Conservation (phyloP, 2,113 vertebrate species). For the Toxotes jaculatrix region DNA sequence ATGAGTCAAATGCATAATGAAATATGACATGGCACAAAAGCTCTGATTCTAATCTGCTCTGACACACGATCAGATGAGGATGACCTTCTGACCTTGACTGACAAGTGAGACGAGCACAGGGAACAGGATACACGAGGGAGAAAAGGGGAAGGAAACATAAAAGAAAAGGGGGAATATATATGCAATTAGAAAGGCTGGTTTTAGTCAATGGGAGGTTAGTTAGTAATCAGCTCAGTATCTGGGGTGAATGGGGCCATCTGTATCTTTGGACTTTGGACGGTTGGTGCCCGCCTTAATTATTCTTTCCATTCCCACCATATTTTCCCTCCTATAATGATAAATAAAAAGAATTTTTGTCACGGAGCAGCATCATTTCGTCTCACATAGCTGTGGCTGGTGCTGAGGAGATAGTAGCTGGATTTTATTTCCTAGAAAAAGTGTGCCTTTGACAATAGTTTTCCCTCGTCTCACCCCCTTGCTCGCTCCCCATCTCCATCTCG, state of each 20-base stretch:
- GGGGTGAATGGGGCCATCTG: slow-evolving; percentile 52
- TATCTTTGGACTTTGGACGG: slow-evolving; percentile 42
- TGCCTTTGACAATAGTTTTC: slow-evolving; percentile 23
- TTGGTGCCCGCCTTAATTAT: slow-evolving; percentile 33
- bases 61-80: slow-evolving; percentile 87
- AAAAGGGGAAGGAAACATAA: slow-evolving; percentile 61
- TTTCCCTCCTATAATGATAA: slow-evolving; percentile 25
- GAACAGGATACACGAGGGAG: slow-evolving; percentile 75
- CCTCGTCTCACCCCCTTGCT: slow-evolving; percentile 3
- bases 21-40: slow-evolving; percentile 88
- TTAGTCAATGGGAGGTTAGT: slow-evolving; percentile 62
- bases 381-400: slow-evolving; percentile 2
- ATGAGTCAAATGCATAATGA: slow-evolving; percentile 89
- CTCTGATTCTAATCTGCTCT: slow-evolving; percentile 86
- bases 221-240: slow-evolving; percentile 64
- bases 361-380: slow-evolving; percentile 15
- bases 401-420: slow-evolving; percentile 34
- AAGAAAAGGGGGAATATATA: slow-evolving; percentile 45
- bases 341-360: slow-evolving; percentile 19
- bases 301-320: slow-evolving; percentile 29
- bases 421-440: slow-evolving; percentile 46
- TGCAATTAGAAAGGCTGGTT: slow-evolving; percentile 64
- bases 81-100: slow-evolving; percentile 85
- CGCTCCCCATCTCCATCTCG: not conserved
- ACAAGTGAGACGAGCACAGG: slow-evolving; percentile 86